These are phyloP conservation scores for Rhineura floridana DNA, from an alignment of 2,113 vertebrate species.

Conservation along the genomic window DNA sequence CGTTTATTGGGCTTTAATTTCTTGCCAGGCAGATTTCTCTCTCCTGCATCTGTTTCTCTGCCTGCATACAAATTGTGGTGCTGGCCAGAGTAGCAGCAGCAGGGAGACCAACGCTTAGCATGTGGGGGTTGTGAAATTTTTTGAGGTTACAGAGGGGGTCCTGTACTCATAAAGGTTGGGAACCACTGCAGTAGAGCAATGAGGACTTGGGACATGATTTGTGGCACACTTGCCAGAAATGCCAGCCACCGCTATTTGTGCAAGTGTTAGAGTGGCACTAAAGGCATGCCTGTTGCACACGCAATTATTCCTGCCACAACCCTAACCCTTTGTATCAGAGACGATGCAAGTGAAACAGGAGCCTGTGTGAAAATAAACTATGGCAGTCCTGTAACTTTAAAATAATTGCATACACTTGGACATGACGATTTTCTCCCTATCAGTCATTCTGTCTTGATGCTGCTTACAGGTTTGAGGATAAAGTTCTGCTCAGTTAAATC, in stretches of 20 bases:
- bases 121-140: too few relatives aligned
- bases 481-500: not conserved
- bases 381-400: too few relatives aligned
- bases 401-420: not conserved
- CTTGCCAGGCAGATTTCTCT: too few relatives aligned
- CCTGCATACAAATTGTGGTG: too few relatives aligned
- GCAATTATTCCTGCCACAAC: not conserved
- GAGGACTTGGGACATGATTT: not conserved
- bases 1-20: too few relatives aligned
- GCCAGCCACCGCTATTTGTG: not conserved
- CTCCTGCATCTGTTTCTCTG: too few relatives aligned
- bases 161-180: too few relatives aligned
- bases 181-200: not conserved
- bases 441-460: not conserved
- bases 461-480: not conserved
- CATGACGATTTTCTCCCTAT: not conserved
- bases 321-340: not conserved
- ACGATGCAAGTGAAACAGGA: too few relatives aligned
- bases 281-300: not conserved
- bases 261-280: not conserved
- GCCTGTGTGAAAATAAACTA: not conserved
- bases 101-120: too few relatives aligned
- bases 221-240: not conserved
- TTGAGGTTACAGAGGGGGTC: too few relatives aligned
- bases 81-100: too few relatives aligned